phyloP scores from a whole-genome alignment of 2,888 invertebrate genomes.

The Bombylius discolor region DNA sequence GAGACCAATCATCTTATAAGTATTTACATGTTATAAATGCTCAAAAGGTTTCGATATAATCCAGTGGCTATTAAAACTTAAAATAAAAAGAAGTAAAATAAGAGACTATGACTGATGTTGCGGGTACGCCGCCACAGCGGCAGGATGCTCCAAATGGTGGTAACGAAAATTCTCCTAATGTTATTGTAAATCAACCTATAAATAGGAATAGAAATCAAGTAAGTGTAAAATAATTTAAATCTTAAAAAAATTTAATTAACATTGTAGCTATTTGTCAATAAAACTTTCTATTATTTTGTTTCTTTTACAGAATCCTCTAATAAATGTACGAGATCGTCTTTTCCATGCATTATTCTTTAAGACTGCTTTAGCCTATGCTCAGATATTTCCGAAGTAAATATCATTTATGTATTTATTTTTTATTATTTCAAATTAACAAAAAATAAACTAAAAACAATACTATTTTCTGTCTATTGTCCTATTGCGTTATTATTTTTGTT shows the following conservation, averaged over 20 bases:
- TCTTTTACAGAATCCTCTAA: constrained; percentile 52
- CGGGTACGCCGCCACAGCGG: neutral
- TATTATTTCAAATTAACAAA: no score
- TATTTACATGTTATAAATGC: no score
- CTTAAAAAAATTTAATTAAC: neutral
- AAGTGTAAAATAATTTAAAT: constrained; percentile 1
- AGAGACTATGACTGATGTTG: neutral
- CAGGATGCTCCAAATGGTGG: neutral
- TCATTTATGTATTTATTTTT: constrained; percentile 11
- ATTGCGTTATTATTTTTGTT: no score
- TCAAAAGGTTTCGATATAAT: no score
- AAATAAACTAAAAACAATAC: no score
- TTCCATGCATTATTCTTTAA: constrained; percentile 93
- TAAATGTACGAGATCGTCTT: constrained; percentile 78
- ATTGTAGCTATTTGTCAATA: neutral
- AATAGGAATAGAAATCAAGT: constrained; percentile 22
- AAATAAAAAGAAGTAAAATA: neutral
- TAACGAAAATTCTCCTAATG: constrained; percentile 1
- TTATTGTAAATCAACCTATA: constrained; percentile 10
- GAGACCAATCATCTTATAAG: no score
- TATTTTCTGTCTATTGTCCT: no score
- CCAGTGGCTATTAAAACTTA: neutral
- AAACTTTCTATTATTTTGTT: constrained; percentile 3
- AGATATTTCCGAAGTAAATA: constrained; percentile 73
- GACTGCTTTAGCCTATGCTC: constrained; percentile 81